These are phyloP conservation scores for Zosterops japonicus DNA, from an alignment of 2,113 vertebrate species.

Conservation along the genomic window DNA sequence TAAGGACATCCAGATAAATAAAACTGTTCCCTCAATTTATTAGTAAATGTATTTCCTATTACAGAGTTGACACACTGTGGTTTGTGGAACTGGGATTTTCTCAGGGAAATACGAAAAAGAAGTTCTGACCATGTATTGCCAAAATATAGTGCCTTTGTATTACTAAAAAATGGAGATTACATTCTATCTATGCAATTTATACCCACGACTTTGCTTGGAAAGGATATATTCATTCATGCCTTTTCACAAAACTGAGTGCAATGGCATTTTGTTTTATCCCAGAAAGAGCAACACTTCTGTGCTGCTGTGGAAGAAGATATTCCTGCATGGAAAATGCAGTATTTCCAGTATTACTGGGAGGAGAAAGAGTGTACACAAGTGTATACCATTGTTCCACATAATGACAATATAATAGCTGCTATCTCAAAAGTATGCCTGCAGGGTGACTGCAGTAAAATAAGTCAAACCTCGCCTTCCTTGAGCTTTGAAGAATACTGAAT, in stretches of 20 bases:
- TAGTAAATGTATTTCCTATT: not conserved
- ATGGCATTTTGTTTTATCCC: not conserved
- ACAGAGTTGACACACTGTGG: not conserved
- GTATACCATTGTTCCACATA: not conserved
- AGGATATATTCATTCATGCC: accelerated
- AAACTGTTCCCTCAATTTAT: not conserved
- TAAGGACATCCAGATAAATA: not conserved
- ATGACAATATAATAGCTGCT: not conserved
- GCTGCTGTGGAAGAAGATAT: not conserved
- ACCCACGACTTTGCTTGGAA: not conserved
- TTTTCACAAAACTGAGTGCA: not conserved
- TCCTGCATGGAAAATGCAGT: not conserved
- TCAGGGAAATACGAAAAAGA: not conserved
- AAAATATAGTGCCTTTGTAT: not conserved
- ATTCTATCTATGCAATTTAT: not conserved
- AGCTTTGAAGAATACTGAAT: not conserved
- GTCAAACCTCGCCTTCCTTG: not conserved
- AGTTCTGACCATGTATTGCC: not conserved
- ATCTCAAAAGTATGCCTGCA: not conserved
- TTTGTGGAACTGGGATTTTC: not conserved
- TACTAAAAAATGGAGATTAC: not conserved
- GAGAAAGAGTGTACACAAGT: not conserved
- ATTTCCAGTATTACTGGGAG: not conserved
- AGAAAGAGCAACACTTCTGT: not conserved
- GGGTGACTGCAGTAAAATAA: not conserved